Conservation (phyloP, 2,797 vertebrate species). For the Leuciscus waleckii region DNA sequence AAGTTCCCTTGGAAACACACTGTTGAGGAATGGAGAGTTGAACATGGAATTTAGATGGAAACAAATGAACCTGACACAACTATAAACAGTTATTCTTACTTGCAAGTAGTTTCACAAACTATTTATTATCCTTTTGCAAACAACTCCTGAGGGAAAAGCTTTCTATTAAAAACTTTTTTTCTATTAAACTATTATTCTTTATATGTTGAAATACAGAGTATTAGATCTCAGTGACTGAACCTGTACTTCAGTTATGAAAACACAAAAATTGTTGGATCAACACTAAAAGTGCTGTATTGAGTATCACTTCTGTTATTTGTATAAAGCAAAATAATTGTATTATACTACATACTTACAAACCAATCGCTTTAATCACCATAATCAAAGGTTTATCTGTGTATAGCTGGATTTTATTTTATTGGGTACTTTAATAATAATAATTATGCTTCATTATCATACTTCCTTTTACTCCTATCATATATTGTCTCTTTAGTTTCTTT, state of each 20-base stretch:
- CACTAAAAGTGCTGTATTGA: background rate
- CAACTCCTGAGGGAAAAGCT: background rate
- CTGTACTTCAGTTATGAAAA: background rate
- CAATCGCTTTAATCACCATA: background rate
- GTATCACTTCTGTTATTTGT: background rate
- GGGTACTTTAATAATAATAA: background rate
- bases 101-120: background rate
- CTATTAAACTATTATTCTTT: background rate
- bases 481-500: background rate
- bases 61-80: background rate
- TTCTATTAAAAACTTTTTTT: background rate
- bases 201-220: background rate
- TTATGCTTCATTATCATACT: background rate
- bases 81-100: background rate
- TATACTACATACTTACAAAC: background rate
- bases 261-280: background rate
- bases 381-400: background rate
- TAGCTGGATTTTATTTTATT: background rate
- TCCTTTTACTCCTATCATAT: background rate
- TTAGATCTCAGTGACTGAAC: background rate
- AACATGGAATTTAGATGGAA: background rate
- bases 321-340: background rate
- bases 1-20: conserved; percentile 95
- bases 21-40: conserved; percentile 64
- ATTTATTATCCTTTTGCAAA: background rate